These are phyloP conservation scores for Oreochromis mossambicus DNA, from an alignment of 2,797 vertebrate genomes.

Conservation along the genomic window DNA sequence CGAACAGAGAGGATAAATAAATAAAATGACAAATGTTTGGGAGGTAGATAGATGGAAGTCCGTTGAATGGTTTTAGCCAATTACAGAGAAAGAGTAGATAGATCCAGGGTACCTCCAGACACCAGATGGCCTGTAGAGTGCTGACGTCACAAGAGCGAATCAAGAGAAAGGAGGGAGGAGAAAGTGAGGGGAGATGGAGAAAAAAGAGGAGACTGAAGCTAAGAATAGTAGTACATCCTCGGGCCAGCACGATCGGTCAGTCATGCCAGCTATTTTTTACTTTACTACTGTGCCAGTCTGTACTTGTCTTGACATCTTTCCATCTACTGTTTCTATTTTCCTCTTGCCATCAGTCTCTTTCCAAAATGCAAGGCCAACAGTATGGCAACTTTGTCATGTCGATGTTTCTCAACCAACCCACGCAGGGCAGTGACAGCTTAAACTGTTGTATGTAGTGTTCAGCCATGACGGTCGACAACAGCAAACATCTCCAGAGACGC, in stretches of 20 bases:
- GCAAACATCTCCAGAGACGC: neutral
- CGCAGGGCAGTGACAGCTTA: neutral
- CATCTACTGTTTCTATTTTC: slow-evolving; percentile 1
- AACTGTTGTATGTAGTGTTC: neutral
- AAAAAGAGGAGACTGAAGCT: slow-evolving; percentile 53
- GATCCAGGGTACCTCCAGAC: slow-evolving; percentile 42
- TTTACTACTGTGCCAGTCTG: slow-evolving; percentile 53
- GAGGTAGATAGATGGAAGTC: slow-evolving; percentile 5
- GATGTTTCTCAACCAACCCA: neutral
- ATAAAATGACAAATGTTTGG: slow-evolving; percentile 13
- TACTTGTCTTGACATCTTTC: slow-evolving; percentile 28
- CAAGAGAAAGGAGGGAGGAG: slow-evolving; percentile 20
- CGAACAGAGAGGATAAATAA: slow-evolving; percentile 19
- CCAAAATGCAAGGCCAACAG: neutral
- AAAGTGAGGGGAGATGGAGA: slow-evolving; percentile 5
- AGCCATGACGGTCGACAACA: neutral
- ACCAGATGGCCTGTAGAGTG: slow-evolving; percentile 40
- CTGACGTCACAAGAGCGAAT: slow-evolving; percentile 44
- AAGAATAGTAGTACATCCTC: slow-evolving; percentile 65
- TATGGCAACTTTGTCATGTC: neutral
- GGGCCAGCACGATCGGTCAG: slow-evolving; percentile 47
- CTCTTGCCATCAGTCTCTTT: neutral
- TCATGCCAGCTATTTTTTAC: slow-evolving; percentile 56
- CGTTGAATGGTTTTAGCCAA: slow-evolving; percentile 31
- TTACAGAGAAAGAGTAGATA: slow-evolving; percentile 24